Evolutionary conservation across 2,113 vertebrate genomes (phyloP).

Genomic region (Empidonax traillii): DNA sequence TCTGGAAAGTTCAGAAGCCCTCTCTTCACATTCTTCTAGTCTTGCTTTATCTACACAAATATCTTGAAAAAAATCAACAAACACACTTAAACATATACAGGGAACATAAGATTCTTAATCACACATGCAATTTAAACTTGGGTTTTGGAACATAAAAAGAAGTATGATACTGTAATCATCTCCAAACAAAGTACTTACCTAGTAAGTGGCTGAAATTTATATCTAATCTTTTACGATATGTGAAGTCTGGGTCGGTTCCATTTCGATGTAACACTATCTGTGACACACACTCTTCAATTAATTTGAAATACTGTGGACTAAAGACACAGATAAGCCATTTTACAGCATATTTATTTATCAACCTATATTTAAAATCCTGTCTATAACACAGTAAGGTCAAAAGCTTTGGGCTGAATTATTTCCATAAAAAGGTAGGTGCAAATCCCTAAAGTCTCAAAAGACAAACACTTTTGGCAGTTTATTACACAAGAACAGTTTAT

Average conservation of each 20-base stretch:
- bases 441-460: not conserved
- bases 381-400: not conserved
- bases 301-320: constrained; percentile 96
- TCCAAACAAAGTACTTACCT: constrained; percentile 74
- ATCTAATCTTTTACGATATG: constrained; percentile 93
- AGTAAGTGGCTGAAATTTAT: constrained; percentile 90
- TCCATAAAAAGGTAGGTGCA: not conserved
- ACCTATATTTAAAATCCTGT: not conserved
- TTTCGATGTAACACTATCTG: constrained; percentile 94
- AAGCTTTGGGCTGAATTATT: not conserved
- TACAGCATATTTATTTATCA: not conserved
- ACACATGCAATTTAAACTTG: not conserved
- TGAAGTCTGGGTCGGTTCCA: constrained; percentile 94
- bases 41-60: constrained; percentile 89
- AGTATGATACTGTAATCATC: not conserved
- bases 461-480: not conserved
- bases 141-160: not conserved
- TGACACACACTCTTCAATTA: constrained; percentile 96
- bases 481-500: not conserved
- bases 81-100: not conserved
- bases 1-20: constrained; percentile 81
- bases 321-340: constrained; percentile 14
- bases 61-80: constrained; percentile 76
- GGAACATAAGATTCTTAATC: not conserved
- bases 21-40: constrained; percentile 87